Base-by-base conservation (phyloP, 2,888 invertebrate genomes). In the Hyposoter didymator region DNA sequence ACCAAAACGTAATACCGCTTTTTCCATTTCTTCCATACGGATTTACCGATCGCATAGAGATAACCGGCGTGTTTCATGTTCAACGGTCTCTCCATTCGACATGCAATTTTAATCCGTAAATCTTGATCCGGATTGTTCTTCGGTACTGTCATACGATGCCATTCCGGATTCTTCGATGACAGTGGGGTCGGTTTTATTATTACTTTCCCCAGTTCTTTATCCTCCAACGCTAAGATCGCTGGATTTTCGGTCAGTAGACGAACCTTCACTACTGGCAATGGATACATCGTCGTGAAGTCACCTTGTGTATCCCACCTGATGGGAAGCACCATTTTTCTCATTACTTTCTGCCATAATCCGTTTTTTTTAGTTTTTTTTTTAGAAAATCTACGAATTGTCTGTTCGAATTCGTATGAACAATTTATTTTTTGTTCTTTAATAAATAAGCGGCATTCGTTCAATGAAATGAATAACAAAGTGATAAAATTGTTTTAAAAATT, bases 21-120 rank as follows among this genome's bases (percentile, higher is more conserved):
- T 95, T 99, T 99, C 99, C 99, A 99, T 94, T 99, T 99, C 93
- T 99, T 99, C 99, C 99, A 99, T 1, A 99, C 99, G 84, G 97
- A 97, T 95, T 99, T 99, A 73, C 99, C 98, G 91, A 98, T 96
- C n/a, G 98, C 98, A 94, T 97, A 98, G 69, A 98, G 95, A 93
- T 98, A 97, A 96, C 99, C 99, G 94, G 99, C 99, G 94, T 99
- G 99, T 93, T 99, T 99, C 98, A 99, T 98, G 94, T 99, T 99
- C 87, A 99, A 95, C 14, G 99, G 99, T 93, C 99, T 99, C 93
- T 99, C 99, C 97, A 99, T 99, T 88, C 99, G 96, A 93, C 99
- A 99, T 19, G 99, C 99, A 87, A 99, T 98, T 95, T 99, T 99
- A 91, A 99, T 99, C 91, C 97, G 96, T 82, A 99, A 95, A 94